Evolutionary conservation across 2,113 vertebrate genomes (phyloP), one percentile per base, ranked within the genome.

Genomic region (Tautogolabrus adspersus): DNA sequence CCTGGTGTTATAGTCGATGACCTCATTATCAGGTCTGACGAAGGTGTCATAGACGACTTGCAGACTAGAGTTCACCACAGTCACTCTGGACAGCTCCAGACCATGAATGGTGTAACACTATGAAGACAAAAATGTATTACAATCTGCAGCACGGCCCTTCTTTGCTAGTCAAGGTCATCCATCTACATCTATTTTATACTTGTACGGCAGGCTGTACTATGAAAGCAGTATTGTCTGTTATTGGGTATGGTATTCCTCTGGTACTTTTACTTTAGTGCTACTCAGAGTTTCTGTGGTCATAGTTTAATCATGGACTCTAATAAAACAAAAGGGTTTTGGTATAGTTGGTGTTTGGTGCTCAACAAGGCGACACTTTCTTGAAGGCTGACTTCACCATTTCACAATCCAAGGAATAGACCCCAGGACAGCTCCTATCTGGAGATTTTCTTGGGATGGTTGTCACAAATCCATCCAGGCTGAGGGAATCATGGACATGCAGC

Each of bases 1-100:
- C 94, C 94, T 96, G 72, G 86, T 95, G 70, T 96, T 95, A 60
- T 85, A 96, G 90, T 97, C 96, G 61, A 96, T 86, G 46, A 95
- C 87, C 72, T 96, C 93, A 70, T 93, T 91, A 62, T 91, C 87
- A 23, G 95, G 95, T 81, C 89, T 95, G 80, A 97, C 95, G 87
- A 95, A 94, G 0, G 88, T 84, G 66, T 96, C 95, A 12, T 93
- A 96, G 84, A 95, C 49, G 21, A 96, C 92, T 66, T 94, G 91
- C 52, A 96, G 89, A 47, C 89, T 89, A 2, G 92, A 77, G 85
- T 93, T 93, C 23, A 96, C 91, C 84, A 96, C 87, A 0, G 95
- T 94, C 81, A 97, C 94, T 85, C 89, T 92, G 56, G 92, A 93
- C 75, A 95, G 78, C 84, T 96, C 96, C 86, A 96, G 79, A 52